Conservation (phyloP, 2,797 vertebrate genomes). For the Sebastes vulpes region DNA sequence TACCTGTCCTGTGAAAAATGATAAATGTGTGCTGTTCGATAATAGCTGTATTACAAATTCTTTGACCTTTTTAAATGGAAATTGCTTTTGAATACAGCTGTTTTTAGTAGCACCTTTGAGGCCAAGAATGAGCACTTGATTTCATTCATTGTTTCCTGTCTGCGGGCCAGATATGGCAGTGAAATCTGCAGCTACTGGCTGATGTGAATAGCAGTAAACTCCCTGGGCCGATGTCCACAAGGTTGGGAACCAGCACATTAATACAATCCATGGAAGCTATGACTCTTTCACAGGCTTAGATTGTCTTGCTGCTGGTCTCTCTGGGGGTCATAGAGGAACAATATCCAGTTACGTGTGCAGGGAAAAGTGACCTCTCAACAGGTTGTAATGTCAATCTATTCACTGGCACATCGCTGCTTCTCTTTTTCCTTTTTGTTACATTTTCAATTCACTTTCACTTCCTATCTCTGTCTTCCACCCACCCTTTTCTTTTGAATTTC, state of each 20-base stretch:
- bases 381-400: not conserved
- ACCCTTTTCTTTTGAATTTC: not conserved
- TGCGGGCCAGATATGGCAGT: not conserved
- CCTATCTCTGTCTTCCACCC: not conserved
- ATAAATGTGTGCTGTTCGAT: not conserved
- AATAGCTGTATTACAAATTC: not conserved
- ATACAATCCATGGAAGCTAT: constrained; percentile 74
- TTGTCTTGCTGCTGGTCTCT: constrained; percentile 28
- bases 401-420: not conserved
- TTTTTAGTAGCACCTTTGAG: not conserved
- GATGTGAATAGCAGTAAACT: not conserved
- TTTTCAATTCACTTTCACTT: not conserved
- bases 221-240: not conserved
- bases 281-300: constrained; percentile 39
- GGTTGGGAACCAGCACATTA: constrained; percentile 22
- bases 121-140: constrained; percentile 15
- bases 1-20: not conserved
- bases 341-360: constrained; percentile 24
- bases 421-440: not conserved
- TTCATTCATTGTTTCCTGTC: constrained; percentile 4
- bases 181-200: not conserved
- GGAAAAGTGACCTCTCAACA: not conserved
- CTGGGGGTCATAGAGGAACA: constrained; percentile 46
- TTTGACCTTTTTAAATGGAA: constrained; percentile 14
- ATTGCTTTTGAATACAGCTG: not conserved